Percentiles rank a stretch among this genome's conserved stretches.
These are phyloP conservation scores for Amphipyra berbera DNA, from an alignment of 2,888 invertebrate species.

Conservation along the genomic window DNA sequence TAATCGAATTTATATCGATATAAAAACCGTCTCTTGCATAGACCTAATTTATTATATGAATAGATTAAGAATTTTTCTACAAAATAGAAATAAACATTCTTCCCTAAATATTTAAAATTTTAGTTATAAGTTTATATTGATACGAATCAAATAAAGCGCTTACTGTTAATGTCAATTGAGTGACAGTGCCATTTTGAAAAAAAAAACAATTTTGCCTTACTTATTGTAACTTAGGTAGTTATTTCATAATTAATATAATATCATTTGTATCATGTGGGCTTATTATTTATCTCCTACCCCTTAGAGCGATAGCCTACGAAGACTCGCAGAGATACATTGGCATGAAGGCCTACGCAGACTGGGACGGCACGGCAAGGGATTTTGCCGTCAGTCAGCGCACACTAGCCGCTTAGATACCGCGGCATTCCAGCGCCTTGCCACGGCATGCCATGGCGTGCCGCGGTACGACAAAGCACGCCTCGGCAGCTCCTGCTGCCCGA, in stretches of 20 bases:
- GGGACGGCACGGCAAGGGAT: too few relatives aligned
- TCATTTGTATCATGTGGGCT: conserved; percentile 48
- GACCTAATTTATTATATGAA: conserved; percentile 17
- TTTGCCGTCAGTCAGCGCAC: too few relatives aligned
- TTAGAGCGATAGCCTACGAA: too few relatives aligned
- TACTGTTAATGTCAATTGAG: conserved; percentile 55
- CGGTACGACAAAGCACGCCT: too few relatives aligned
- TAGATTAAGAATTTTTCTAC: conserved; percentile 46
- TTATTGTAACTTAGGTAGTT: conserved; percentile 48
- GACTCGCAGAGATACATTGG: too few relatives aligned
- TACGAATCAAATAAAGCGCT: conserved; percentile 52
- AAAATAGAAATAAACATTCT: conserved; percentile 37
- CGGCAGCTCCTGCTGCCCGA: too few relatives aligned
- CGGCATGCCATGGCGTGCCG: too few relatives aligned
- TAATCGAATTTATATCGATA: conserved; percentile 16
- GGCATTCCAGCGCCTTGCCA: too few relatives aligned
- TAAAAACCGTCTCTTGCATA: conserved; percentile 8
- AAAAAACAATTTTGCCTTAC: conserved; percentile 57
- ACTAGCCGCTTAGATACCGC: too few relatives aligned
- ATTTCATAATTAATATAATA: conserved; percentile 61
- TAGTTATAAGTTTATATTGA: conserved; percentile 42
- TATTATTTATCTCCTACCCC: conserved; percentile 49
- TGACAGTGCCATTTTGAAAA: conserved; percentile 56
- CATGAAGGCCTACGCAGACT: too few relatives aligned
- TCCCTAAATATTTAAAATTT: conserved; percentile 21